A percentile compares a stretch with the other conserved stretches of the same genome.
Conservation (phyloP, 2,888 invertebrate species). For the Orthosia gracilis region DNA sequence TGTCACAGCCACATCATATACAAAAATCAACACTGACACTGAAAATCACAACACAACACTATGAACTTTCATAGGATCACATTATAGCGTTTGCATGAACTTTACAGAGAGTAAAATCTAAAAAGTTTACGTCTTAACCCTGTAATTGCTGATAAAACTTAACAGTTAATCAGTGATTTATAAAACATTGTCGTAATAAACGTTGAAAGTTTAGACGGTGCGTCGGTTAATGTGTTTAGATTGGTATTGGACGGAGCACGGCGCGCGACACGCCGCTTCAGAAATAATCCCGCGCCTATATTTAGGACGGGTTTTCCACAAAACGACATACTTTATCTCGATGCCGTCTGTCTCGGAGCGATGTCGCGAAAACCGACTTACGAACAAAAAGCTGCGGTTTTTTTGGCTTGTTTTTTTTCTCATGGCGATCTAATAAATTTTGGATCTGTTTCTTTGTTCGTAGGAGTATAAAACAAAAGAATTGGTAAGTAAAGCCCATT, state of each 20-base stretch:
- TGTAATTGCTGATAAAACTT: constrained; percentile 73
- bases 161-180: constrained; percentile 75
- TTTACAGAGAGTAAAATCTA: constrained; percentile 67
- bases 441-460: constrained; percentile 10
- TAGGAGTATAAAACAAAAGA: background rate
- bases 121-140: constrained; percentile 72
- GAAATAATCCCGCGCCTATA: constrained; percentile 88
- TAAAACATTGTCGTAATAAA: constrained; percentile 79
- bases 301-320: constrained; percentile 88
- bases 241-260: constrained; percentile 79
- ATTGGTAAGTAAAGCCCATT: background rate
- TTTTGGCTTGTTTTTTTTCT: constrained; percentile 39
- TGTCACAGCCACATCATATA: constrained; percentile 52
- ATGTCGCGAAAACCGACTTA: constrained; percentile 57
- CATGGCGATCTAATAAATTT: constrained; percentile 20
- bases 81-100: constrained; percentile 14
- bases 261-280: constrained; percentile 83
- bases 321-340: constrained; percentile 87
- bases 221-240: constrained; percentile 85
- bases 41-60: constrained; percentile 48
- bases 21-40: constrained; percentile 38
- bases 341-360: constrained; percentile 70
- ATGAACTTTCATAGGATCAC: constrained; percentile 3
- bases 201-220: constrained; percentile 78
- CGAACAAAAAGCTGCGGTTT: constrained; percentile 46